Evolutionary conservation across 37 sponge, comb jelly and placozoan species (phyloP).

Genomic region (Aplysina aerophoba): DNA sequence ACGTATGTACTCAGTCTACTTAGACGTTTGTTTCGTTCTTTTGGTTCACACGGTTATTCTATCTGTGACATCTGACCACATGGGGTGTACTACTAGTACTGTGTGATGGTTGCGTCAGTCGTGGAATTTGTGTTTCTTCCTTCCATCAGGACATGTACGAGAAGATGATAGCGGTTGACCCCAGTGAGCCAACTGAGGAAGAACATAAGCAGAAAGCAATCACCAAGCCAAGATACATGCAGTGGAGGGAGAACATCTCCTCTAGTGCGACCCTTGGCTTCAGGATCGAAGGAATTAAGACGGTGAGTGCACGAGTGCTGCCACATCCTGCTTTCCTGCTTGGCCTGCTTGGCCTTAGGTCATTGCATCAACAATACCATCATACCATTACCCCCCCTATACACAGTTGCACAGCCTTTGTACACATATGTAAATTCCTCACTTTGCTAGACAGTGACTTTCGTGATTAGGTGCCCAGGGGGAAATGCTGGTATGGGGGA

Average conservation of each 20-base stretch:
- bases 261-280: conserved; percentile 92
- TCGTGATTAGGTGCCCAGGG: too few relatives aligned
- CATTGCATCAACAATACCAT: too few relatives aligned
- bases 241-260: conserved; percentile 90
- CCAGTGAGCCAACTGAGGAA: conserved; percentile 86
- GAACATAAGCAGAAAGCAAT: conserved; percentile 88
- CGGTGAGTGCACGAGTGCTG: conserved; percentile 29
- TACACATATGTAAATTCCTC: background rate
- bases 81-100: too few relatives aligned
- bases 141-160: conserved; percentile 95
- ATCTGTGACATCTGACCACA: too few relatives aligned
- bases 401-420: background rate
- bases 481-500: background rate
- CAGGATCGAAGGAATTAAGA: conserved; percentile 98
- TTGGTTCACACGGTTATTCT: too few relatives aligned
- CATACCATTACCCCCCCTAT: background rate
- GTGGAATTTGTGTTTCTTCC: too few relatives aligned
- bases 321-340: too few relatives aligned
- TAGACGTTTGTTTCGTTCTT: too few relatives aligned
- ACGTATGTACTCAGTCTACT: too few relatives aligned
- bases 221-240: conserved; percentile 98
- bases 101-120: too few relatives aligned
- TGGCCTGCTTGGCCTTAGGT: too few relatives aligned
- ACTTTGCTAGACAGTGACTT: too few relatives aligned
- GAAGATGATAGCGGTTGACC: conserved; percentile 96